Conservation (phyloP, 2,888 invertebrate genomes). For the Eupithecia vulgata region DNA sequence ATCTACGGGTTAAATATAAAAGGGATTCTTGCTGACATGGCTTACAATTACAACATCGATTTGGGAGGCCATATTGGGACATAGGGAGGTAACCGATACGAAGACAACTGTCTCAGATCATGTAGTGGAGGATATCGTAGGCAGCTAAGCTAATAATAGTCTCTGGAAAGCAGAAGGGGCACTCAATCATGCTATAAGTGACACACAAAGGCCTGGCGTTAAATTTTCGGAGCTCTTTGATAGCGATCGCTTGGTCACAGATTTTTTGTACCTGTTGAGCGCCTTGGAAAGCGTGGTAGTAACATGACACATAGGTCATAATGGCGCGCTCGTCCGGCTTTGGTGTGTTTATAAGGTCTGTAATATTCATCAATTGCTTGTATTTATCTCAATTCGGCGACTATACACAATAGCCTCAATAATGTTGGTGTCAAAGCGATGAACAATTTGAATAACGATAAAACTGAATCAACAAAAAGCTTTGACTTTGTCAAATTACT, state of each 20-base stretch:
- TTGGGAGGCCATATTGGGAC: conserved; percentile 17
- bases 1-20: conserved; percentile 42
- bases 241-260: conserved; percentile 62
- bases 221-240: conserved; percentile 65
- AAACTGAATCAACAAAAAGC: conserved; percentile 6
- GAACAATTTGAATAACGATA: not conserved
- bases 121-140: conserved; percentile 25
- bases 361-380: conserved; percentile 66
- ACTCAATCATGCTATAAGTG: conserved; percentile 79
- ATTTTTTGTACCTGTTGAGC: conserved; percentile 93
- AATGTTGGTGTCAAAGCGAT: not conserved
- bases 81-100: conserved; percentile 28
- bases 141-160: conserved; percentile 42
- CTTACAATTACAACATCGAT: conserved; percentile 37
- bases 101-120: conserved; percentile 18
- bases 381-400: conserved; percentile 42
- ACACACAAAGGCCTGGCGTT: conserved; percentile 80
- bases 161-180: conserved; percentile 57
- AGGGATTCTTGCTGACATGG: conserved; percentile 33
- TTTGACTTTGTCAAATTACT: conserved; percentile 7
- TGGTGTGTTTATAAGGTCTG: conserved; percentile 99
- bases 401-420: conserved; percentile 6
- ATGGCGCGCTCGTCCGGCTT: conserved; percentile 99
- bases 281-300: conserved; percentile 99
- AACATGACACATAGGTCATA: conserved; percentile 99